Evolutionary conservation across 2,888 invertebrate genomes (phyloP).

Genomic region (Drosophila antonietae): DNA sequence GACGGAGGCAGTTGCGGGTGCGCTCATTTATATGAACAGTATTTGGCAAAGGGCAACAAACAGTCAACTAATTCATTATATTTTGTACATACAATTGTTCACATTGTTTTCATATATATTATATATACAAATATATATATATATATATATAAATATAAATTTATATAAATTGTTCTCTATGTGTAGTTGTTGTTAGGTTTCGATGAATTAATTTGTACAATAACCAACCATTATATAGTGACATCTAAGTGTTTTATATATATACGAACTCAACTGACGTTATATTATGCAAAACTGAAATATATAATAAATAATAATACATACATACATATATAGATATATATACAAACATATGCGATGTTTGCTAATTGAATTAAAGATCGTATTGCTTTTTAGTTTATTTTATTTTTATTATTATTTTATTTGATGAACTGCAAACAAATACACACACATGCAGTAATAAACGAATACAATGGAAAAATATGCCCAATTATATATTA

Average conservation of each 20-base stretch:
- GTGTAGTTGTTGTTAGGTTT: conserved; percentile 70
- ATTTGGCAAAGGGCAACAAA: conserved; percentile 52
- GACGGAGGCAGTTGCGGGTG: conserved; percentile 14
- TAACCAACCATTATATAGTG: conserved; percentile 44
- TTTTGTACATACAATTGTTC: conserved; percentile 64
- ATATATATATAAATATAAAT: conserved; percentile 12
- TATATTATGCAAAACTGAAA: conserved; percentile 40
- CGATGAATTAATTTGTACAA: conserved; percentile 44
- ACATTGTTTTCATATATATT: conserved; percentile 44
- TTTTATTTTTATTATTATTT: conserved; percentile 18
- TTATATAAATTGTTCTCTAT: conserved; percentile 68
- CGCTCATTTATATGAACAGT: conserved; percentile 44
- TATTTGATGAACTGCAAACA: conserved; percentile 46
- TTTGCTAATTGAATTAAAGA: conserved; percentile 44
- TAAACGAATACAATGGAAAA: conserved; percentile 53
- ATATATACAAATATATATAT: neutral
- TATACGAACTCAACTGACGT: conserved; percentile 50
- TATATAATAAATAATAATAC: conserved; percentile 28
- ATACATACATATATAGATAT: conserved; percentile 20
- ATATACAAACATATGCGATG: conserved; percentile 37
- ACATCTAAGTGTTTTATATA: conserved; percentile 41
- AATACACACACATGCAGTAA: conserved; percentile 49
- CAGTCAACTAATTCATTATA: conserved; percentile 49
- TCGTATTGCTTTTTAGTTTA: conserved; percentile 37
- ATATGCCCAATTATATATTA: conserved; percentile 65